Base-by-base conservation (phyloP, 2,797 vertebrate genomes). In the Ptychobarbus kaznakovi region DNA sequence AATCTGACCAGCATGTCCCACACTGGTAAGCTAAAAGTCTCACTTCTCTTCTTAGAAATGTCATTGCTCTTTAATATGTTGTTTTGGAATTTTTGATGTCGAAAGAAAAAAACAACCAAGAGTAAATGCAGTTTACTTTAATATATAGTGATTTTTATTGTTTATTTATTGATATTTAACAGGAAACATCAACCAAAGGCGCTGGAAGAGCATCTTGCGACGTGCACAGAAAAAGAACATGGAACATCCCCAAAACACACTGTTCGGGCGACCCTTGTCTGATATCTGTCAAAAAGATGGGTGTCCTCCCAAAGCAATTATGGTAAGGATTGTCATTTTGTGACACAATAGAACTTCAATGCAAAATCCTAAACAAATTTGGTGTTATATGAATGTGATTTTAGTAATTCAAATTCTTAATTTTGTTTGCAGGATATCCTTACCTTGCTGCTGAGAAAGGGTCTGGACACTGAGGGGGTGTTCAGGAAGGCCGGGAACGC, bases 401-500 rank as follows among this genome's bases (percentile, higher is more conserved):
- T 61, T 35, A 51, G 12, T 66, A 12, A 58, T 44, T 58, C 0
- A 63, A 46, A 68, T 10, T 83, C 42, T 25, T 1, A 25, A 83
- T 85, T 42, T 81, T 0, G 61, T 82, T 84, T 88, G 0, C 35
- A 97, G 96, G 95, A 95, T 65, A 94, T 96, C 32, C 94, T 97
- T 68, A 82, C 82, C 10, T 89, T 95, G 61, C 86, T 97, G 11
- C 93, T 92, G 83, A 87, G 89, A 20, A 93, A 95, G 87, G 96
- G 96, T 77, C 94, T 94, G 49, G 86, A 90, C 16, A 95, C 94
- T 0, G 95, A 96, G 90, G 95, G 96, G 28, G 93, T 97, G 90
- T 97, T 97, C 90, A 93, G 96, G 90, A 97, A 94, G 90, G 93
- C 95, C 51, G 95, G 96, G 78, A 97, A 94, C 1, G 95, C 96